Conservation (phyloP, 2,888 invertebrate genomes). For the Chymomyza procnemis region DNA sequence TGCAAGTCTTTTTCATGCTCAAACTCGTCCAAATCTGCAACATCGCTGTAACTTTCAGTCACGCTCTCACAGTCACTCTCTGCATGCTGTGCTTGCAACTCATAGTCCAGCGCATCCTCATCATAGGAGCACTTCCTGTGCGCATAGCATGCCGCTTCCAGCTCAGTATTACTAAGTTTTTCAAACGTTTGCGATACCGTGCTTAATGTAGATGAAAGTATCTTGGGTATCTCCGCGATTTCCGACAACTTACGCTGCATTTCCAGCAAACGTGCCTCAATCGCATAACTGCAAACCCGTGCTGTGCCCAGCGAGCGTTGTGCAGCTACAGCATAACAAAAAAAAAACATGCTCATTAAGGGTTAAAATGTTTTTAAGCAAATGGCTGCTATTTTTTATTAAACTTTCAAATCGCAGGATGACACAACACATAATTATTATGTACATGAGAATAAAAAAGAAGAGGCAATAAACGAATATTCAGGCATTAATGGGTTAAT, state of each 20-base stretch:
- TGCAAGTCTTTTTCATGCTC: slow-evolving; percentile 22
- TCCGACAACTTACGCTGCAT: slow-evolving; percentile 78
- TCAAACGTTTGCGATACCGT: slow-evolving; percentile 77
- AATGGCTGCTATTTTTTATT: background rate
- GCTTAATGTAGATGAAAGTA: slow-evolving; percentile 76
- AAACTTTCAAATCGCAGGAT: background rate
- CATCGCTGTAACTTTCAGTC: slow-evolving; percentile 3
- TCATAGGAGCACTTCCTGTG: slow-evolving; percentile 71
- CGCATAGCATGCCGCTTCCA: slow-evolving; percentile 26
- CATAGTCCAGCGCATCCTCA: slow-evolving; percentile 71
- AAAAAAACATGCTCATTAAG: background rate
- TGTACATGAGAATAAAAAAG: slow-evolving; percentile 28
- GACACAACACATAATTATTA: slow-evolving; percentile 22
- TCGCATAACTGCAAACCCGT: slow-evolving; percentile 33
- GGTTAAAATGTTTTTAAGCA: background rate
- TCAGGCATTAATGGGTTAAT: slow-evolving; percentile 20
- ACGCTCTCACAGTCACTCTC: slow-evolving; percentile 20
- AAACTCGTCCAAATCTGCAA: background rate
- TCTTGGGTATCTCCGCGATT: slow-evolving; percentile 78
- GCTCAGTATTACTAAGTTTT: slow-evolving; percentile 51
- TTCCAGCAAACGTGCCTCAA: slow-evolving; percentile 75
- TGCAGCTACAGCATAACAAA: background rate
- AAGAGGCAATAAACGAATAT: slow-evolving; percentile 2
- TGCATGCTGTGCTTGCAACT: slow-evolving; percentile 38
- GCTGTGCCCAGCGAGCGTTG: background rate